phyloP scores from a whole-genome alignment of 2,797 vertebrate species.

The Gymnothorax reevesii region DNA sequence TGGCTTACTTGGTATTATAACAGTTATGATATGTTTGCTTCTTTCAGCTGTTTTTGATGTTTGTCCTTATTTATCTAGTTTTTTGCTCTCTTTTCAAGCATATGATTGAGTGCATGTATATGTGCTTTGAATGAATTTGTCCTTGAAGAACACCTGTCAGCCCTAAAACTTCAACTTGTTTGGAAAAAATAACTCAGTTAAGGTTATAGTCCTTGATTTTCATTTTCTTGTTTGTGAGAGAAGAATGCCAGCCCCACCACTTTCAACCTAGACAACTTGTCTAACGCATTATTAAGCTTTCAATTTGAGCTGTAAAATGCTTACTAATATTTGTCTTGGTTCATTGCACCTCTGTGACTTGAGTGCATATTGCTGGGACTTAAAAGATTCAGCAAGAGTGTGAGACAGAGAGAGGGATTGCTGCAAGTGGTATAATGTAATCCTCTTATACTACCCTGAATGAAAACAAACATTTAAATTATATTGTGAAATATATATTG shows the following conservation, averaged over 20 bases:
- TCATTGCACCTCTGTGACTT: not conserved
- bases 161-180: not conserved
- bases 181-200: not conserved
- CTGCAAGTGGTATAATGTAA: not conserved
- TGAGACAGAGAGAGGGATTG: not conserved
- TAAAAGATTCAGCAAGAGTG: not conserved
- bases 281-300: not conserved
- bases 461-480: slow-evolving; percentile 3
- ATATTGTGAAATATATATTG: not conserved
- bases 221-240: not conserved
- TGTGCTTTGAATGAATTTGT: not conserved
- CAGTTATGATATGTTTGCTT: not conserved
- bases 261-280: not conserved
- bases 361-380: not conserved
- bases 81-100: not conserved
- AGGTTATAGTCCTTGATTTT: not conserved
- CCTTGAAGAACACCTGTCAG: not conserved
- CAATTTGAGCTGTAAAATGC: slow-evolving; percentile 1
- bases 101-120: not conserved
- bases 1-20: not conserved
- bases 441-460: not conserved
- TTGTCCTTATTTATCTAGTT: not conserved
- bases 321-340: not conserved
- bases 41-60: not conserved
- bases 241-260: not conserved